These are phyloP conservation scores for Teleiodes luculella DNA, from an alignment of 2,888 invertebrate genomes.

Conservation along the genomic window DNA sequence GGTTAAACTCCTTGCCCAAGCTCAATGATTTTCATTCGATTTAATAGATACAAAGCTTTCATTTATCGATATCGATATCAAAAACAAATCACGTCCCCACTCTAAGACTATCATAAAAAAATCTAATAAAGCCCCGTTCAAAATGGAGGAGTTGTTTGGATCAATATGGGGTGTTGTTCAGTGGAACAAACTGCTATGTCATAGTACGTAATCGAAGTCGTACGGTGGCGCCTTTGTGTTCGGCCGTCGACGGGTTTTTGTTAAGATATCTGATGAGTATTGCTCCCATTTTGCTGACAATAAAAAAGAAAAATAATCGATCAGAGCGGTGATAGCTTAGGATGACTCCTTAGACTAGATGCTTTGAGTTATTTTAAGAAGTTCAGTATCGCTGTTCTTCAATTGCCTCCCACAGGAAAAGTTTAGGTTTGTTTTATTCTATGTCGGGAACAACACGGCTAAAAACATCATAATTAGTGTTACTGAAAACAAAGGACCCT, in stretches of 20 bases:
- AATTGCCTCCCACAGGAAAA: no score
- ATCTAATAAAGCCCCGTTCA: conserved; percentile 67
- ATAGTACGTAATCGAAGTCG: conserved; percentile 75
- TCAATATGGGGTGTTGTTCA: conserved; percentile 75
- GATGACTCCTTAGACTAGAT: no score
- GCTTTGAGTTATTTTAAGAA: no score
- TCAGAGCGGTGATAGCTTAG: conserved; percentile 27
- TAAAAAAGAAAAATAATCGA: conserved; percentile 60
- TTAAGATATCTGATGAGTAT: conserved; percentile 74
- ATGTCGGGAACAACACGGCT: no score
- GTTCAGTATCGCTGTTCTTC: no score
- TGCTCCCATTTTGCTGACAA: conserved; percentile 73
- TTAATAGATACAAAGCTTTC: no score
- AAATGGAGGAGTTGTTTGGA: conserved; percentile 73
- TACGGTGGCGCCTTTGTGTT: conserved; percentile 72
- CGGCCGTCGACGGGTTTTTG: conserved; percentile 71
- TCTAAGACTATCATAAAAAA: conserved; percentile 53
- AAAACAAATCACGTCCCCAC: not conserved
- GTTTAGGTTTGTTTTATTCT: no score
- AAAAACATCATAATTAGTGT: no score
- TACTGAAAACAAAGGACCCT: no score
- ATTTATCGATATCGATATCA: no score
- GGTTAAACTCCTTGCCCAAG: no score
- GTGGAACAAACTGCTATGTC: conserved; percentile 69
- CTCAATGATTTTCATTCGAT: no score